Evolutionary conservation across 2,797 vertebrate species (phyloP), one percentile per base, ranked within the genome.

Genomic region (Diglossa cyanea): DNA sequence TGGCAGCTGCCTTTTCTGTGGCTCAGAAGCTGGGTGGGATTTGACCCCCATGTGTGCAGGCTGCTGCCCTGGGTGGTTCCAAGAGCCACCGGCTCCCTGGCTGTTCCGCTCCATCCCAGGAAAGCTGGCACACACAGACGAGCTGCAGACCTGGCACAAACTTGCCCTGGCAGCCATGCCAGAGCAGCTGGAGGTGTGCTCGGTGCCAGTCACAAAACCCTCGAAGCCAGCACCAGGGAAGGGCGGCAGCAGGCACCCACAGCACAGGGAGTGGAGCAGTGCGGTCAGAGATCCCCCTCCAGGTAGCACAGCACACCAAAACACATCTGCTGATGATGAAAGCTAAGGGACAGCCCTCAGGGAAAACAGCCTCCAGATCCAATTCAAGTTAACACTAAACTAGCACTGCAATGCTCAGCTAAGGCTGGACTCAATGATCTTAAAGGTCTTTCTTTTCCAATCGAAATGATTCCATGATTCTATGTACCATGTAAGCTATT

Each of bases 241-340:
- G 51, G 0, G 35, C 62, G 40, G 57, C 44, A 42, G 33, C 45
- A 7, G 1, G 3, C 10, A 28, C 4, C 18, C 44, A 7, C 3
- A 4, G 40, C 6, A 2, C 60, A 25, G 39, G 40, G 51, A 35
- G 39, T 44, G 42, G 31, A 50, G 54, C 1, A 0, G 26, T 0
- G 20, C 1, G 0, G 39, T 3, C 20, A 25, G 45, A 45, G 28
- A 19, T 17, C 10, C 12, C 25, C 6, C 7, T 37, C 35, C 71
- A 11, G 48, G 58, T 4, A 2, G 40, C 35, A 39, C 4, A 0
- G 1, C 35, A 12, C 35, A 28, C 0, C 6, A 9, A 23, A 58
- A 62, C 33, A 17, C 26, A 76, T 9, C 68, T 7, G 11, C 66
- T 28, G 24, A 31, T 51, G 45, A 7, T 26, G 30, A 53, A 72